Evolutionary conservation across 2,113 vertebrate genomes (phyloP).

Genomic region (Cynoglossus semilaevis): DNA sequence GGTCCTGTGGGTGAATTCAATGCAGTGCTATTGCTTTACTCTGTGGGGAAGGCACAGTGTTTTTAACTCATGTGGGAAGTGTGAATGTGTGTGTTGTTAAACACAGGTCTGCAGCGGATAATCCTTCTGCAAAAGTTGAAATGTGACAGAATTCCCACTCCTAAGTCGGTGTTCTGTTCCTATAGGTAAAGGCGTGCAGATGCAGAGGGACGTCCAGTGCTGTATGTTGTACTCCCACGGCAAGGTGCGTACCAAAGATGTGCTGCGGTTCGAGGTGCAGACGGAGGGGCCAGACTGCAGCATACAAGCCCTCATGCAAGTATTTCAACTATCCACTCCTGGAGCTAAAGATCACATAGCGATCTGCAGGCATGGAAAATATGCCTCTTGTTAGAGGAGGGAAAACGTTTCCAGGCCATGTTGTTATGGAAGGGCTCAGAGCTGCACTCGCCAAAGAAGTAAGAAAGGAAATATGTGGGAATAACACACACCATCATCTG

Average conservation of each 20-base stretch:
- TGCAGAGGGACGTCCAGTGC: conserved; percentile 81
- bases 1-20: too few species aligned
- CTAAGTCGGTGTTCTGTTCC: neutral
- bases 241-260: conserved; percentile 81
- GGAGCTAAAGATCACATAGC: conserved; percentile 59
- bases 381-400: conserved; percentile 64
- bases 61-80: too few species aligned
- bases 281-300: conserved; percentile 82
- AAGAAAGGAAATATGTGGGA: conserved; percentile 69
- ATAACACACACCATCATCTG: conserved; percentile 62
- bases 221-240: conserved; percentile 81
- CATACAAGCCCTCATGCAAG: conserved; percentile 83
- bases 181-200: conserved; percentile 79
- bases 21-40: too few species aligned
- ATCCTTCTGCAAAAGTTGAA: neutral
- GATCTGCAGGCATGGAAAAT: conserved; percentile 69
- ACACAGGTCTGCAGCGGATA: too few species aligned
- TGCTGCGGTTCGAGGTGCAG: conserved; percentile 80
- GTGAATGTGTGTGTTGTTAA: too few species aligned
- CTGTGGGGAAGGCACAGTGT: too few species aligned
- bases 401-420: conserved; percentile 71
- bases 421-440: conserved; percentile 63
- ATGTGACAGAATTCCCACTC: too few species aligned
- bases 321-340: conserved; percentile 75
- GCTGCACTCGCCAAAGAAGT: conserved; percentile 68